Conservation (phyloP, 1,140 invertebrate genomes). For the Drosophila bocqueti region DNA sequence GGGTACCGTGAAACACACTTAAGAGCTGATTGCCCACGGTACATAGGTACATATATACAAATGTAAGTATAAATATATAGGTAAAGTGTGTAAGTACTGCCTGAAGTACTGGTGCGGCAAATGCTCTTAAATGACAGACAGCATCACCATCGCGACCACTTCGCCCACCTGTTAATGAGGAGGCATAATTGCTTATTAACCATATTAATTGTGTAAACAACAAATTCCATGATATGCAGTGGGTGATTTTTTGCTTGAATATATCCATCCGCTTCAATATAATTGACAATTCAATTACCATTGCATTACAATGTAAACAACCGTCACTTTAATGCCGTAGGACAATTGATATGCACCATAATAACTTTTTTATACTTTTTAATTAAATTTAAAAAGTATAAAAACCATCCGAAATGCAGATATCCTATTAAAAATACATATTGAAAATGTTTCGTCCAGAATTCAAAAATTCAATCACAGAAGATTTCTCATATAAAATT, state of each 20-base stretch:
- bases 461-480: not conserved
- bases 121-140: too few species aligned
- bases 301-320: not conserved
- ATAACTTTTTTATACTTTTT: not conserved
- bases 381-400: not conserved
- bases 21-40: slow-evolving; percentile 32
- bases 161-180: not conserved
- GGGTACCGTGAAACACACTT: slow-evolving; percentile 25
- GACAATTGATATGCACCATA: not conserved
- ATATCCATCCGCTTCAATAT: not conserved
- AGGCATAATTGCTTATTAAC: not conserved
- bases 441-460: not conserved
- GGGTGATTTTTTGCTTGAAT: not conserved
- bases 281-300: not conserved
- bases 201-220: not conserved
- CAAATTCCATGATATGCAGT: not conserved
- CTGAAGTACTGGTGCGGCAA: not conserved
- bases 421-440: not conserved
- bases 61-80: not conserved
- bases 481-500: not conserved
- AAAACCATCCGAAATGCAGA: not conserved
- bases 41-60: not conserved
- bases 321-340: not conserved
- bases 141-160: not conserved
- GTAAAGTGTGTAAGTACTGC: not conserved